Conservation (phyloP, 2,113 vertebrate genomes). For the Crotalus tigris region DNA sequence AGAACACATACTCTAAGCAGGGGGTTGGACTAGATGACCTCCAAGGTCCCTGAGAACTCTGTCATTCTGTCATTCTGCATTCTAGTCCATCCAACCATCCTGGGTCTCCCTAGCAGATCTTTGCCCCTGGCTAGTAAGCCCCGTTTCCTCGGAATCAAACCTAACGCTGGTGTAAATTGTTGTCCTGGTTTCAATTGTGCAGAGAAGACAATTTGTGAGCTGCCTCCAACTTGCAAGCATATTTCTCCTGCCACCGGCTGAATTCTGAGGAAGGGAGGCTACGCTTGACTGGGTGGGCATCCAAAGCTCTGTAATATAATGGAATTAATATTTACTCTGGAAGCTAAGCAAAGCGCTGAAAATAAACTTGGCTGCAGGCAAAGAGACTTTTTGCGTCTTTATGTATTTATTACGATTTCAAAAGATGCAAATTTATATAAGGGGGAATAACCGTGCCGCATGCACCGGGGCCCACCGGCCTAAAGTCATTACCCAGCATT, state of each 20-base stretch:
- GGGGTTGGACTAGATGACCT: neutral
- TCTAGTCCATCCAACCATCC: neutral
- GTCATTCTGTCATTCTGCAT: neutral
- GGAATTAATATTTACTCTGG: slow-evolving; percentile 76
- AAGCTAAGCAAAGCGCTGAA: slow-evolving; percentile 56
- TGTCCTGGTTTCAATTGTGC: neutral
- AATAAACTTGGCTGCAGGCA: slow-evolving; percentile 56
- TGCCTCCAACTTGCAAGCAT: neutral
- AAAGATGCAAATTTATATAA: neutral
- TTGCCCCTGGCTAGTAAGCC: neutral
- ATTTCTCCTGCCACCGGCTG: slow-evolving; percentile 38
- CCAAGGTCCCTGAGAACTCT: neutral
- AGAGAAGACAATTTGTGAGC: neutral
- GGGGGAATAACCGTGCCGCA: neutral
- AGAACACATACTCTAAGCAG: neutral
- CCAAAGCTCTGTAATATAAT: slow-evolving; percentile 70
- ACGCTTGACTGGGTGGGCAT: slow-evolving; percentile 68
- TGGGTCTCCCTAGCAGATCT: no score
- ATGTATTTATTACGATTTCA: neutral
- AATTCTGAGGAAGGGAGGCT: slow-evolving; percentile 62
- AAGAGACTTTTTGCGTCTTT: slow-evolving; percentile 8
- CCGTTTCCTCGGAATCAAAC: neutral
- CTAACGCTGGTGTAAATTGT: neutral
- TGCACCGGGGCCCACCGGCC: slow-evolving; percentile 5
- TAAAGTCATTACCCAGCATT: slow-evolving; percentile 21